Evolutionary conservation across 2,797 vertebrate species (phyloP).

Genomic region (Sebastiscus tertius): DNA sequence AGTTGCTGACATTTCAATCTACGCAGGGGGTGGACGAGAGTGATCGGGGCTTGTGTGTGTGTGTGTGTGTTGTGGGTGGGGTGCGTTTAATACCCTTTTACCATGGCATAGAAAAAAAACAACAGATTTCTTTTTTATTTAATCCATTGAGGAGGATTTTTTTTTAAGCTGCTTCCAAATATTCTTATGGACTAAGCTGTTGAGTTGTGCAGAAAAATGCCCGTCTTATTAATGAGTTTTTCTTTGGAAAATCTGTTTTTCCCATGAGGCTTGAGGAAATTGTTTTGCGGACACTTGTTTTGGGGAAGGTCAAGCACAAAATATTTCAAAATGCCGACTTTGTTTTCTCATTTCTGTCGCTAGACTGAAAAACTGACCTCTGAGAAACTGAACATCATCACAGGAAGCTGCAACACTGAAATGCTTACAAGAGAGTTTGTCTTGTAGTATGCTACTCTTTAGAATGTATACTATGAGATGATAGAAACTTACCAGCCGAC

Average conservation of each 20-base stretch:
- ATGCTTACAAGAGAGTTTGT: background rate
- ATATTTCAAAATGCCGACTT: background rate
- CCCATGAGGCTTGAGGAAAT: conserved; percentile 8
- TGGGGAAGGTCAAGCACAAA: conserved; percentile 23
- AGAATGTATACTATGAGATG: background rate
- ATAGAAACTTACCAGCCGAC: background rate
- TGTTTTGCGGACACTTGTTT: conserved; percentile 17
- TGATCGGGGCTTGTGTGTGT: conserved; percentile 22
- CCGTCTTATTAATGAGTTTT: conserved; percentile 52
- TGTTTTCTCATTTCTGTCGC: background rate
- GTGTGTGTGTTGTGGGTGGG: conserved; percentile 25
- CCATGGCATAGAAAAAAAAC: conserved; percentile 23
- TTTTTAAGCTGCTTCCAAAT: conserved; percentile 63
- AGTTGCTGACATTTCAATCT: conserved; percentile 70
- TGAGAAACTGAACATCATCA: background rate
- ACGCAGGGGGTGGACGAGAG: conserved; percentile 29
- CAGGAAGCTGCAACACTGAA: background rate
- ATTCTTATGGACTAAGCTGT: conserved; percentile 51
- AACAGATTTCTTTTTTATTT: conserved; percentile 57
- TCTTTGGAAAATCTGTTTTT: conserved; percentile 23
- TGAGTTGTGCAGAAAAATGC: conserved; percentile 42
- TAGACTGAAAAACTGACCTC: background rate
- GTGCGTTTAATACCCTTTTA: conserved; percentile 63
- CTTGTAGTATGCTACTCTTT: no score
- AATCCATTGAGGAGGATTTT: conserved; percentile 69